Percentiles rank a stretch among this genome's conserved stretches.
phyloP scores from a whole-genome alignment of 2,888 invertebrate species.

The Eristalinus aeneus region DNA sequence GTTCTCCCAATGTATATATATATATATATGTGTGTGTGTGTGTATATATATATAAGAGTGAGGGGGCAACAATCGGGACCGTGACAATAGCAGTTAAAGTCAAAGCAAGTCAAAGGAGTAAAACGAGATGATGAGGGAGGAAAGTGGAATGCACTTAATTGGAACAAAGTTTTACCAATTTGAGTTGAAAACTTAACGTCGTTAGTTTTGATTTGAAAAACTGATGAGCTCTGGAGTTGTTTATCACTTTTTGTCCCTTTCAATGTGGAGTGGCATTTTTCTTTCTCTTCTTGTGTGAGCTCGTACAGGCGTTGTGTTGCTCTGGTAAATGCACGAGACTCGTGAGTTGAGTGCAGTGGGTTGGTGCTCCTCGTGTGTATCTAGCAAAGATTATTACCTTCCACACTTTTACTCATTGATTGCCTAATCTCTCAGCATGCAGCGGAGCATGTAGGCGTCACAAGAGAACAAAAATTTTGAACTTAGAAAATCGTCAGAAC shows the following conservation, averaged over 20 bases:
- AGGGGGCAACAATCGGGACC: background rate
- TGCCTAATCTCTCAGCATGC: too few relatives aligned
- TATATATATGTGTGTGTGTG: background rate
- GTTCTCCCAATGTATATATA: too few relatives aligned
- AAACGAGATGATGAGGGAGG: background rate
- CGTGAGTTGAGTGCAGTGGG: background rate
- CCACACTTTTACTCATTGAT: too few relatives aligned
- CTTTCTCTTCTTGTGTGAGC: background rate
- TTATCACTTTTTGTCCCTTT: background rate
- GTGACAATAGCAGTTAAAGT: background rate
- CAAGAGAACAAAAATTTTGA: too few relatives aligned
- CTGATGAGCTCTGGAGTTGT: background rate
- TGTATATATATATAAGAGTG: too few relatives aligned
- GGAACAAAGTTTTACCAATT: background rate
- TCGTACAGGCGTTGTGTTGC: background rate
- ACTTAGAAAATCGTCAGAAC: too few relatives aligned
- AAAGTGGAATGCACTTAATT: background rate
- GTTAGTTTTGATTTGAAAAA: background rate
- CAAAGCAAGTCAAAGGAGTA: background rate
- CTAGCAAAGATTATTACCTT: too few relatives aligned
- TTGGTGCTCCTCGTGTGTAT: background rate
- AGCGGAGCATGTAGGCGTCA: too few relatives aligned
- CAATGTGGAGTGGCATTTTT: background rate
- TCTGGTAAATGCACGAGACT: background rate
- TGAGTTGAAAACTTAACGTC: background rate